phyloP scores from a whole-genome alignment of 2,113 vertebrate species.

The Cygnus buccinator region DNA sequence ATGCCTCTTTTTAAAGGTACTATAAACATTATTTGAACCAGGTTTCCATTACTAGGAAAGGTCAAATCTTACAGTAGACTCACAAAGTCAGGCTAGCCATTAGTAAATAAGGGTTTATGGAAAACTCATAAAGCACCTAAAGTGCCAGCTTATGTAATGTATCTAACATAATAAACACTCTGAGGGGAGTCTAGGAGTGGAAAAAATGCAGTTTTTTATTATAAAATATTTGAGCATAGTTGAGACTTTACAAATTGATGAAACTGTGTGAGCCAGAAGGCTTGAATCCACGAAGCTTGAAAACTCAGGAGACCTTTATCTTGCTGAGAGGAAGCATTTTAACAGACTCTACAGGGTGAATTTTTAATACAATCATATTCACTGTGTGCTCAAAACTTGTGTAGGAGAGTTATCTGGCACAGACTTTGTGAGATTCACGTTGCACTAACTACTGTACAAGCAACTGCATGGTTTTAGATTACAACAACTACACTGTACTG shows the following conservation, averaged over 20 bases:
- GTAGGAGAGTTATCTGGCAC: conserved; percentile 58
- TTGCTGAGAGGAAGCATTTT: conserved; percentile 1
- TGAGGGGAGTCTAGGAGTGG: conserved; percentile 32
- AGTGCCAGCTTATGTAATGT: conserved; percentile 57
- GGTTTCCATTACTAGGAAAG: conserved; percentile 30
- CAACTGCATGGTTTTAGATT: conserved; percentile 63
- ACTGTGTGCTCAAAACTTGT: background rate
- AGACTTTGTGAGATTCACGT: conserved; percentile 28
- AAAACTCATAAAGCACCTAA: conserved; percentile 66
- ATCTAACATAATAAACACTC: conserved; percentile 51
- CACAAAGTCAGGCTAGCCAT: conserved; percentile 40
- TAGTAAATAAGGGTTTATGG: conserved; percentile 63
- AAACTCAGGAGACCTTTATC: conserved; percentile 47
- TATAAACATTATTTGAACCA: conserved; percentile 36
- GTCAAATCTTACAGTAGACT: conserved; percentile 36
- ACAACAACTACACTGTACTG: conserved; percentile 3
- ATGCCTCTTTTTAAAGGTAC: conserved; percentile 35
- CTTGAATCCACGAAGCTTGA: conserved; percentile 20
- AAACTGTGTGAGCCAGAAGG: background rate
- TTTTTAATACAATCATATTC: conserved; percentile 25
- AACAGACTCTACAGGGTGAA: conserved; percentile 18
- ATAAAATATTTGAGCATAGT: conserved; percentile 42
- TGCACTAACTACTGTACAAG: conserved; percentile 27
- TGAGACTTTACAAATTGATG: conserved; percentile 43
- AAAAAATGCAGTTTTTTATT: conserved; percentile 50